Conservation (phyloP, 2,797 vertebrate species). For the Pangasius macronema region DNA sequence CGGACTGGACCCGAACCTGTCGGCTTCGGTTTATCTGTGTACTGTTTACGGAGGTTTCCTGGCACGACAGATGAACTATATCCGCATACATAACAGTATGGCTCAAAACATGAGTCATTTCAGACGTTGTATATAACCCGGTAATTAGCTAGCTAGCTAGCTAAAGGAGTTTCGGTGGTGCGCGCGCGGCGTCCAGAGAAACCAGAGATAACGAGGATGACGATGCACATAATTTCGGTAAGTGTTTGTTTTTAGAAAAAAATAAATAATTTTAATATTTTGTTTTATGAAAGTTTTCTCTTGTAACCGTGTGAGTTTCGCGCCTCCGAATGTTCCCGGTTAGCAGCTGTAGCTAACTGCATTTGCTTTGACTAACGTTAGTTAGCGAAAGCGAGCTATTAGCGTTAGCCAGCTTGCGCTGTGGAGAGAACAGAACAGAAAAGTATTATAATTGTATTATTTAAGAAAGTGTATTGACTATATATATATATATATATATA, state of each 20-base stretch:
- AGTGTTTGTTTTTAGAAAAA: neutral
- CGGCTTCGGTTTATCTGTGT: neutral
- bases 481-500: neutral
- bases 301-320: neutral
- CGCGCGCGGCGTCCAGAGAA: neutral
- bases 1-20: neutral
- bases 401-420: neutral
- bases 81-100: neutral
- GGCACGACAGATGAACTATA: neutral
- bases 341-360: slow-evolving; percentile 2
- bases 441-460: neutral
- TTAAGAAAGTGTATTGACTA: too few relatives aligned
- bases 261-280: neutral
- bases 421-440: neutral
- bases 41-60: neutral
- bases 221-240: slow-evolving; percentile 20
- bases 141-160: neutral
- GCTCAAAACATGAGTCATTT: neutral
- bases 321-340: neutral
- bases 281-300: neutral
- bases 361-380: neutral
- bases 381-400: neutral
- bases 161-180: neutral
- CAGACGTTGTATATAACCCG: neutral
- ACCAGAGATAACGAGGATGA: slow-evolving; percentile 26